phyloP scores from a whole-genome alignment of 2,888 invertebrate genomes.

The Trichogramma evanescens region DNA sequence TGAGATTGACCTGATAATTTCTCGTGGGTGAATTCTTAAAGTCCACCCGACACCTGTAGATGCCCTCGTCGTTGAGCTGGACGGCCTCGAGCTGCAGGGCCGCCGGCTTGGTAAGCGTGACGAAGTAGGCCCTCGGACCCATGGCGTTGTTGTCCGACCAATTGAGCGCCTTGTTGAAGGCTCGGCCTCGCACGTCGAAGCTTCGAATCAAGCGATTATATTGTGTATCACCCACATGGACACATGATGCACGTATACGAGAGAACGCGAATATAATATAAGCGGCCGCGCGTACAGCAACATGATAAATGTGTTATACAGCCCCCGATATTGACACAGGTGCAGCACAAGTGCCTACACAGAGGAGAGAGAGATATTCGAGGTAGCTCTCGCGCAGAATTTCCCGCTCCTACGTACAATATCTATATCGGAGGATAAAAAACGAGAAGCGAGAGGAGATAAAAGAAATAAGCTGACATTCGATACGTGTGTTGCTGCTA shows the following conservation, averaged over 20 bases:
- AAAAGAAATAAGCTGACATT: too few species aligned
- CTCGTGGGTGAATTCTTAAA: slow-evolving; percentile 53
- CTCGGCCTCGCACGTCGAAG: slow-evolving; percentile 51
- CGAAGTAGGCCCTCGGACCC: slow-evolving; percentile 50
- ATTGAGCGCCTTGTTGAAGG: slow-evolving; percentile 49
- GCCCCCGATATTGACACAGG: too few species aligned
- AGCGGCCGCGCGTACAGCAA: too few species aligned
- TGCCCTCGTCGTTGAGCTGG: slow-evolving; percentile 43
- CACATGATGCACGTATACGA: background rate
- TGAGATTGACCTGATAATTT: slow-evolving; percentile 53
- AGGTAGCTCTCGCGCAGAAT: too few species aligned
- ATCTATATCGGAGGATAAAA: too few species aligned
- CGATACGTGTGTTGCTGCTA: too few species aligned
- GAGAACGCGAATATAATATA: background rate
- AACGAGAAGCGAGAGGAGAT: too few species aligned
- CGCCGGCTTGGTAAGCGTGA: slow-evolving; percentile 51
- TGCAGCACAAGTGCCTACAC: too few species aligned
- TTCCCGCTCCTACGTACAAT: too few species aligned
- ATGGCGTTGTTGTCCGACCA: slow-evolving; percentile 51
- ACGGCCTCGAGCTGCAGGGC: slow-evolving; percentile 50
- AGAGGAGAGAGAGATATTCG: too few species aligned
- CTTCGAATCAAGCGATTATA: slow-evolving; percentile 32
- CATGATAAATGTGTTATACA: too few species aligned
- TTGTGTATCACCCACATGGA: background rate
- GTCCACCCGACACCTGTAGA: slow-evolving; percentile 53